These are phyloP conservation scores for Drosophila sproati DNA, from an alignment of 1,140 invertebrate genomes.

Conservation along the genomic window DNA sequence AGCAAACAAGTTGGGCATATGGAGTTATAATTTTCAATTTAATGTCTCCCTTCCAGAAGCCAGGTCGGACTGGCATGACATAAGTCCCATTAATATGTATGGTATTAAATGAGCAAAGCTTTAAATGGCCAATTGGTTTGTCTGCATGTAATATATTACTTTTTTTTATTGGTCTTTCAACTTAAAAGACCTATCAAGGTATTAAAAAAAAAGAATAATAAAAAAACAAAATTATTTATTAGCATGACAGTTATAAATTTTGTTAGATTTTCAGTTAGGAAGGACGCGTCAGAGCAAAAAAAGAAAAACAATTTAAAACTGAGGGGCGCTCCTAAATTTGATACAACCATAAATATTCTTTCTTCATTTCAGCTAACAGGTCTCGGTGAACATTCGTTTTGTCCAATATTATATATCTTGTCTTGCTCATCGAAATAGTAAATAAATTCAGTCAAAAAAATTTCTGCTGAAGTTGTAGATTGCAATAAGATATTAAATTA, in stretches of 20 bases:
- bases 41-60: neutral
- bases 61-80: neutral
- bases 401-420: too few species aligned
- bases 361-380: neutral
- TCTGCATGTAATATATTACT: constrained; percentile 2
- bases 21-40: neutral
- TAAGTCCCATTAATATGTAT: constrained; percentile 2
- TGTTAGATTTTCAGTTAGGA: neutral
- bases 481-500: too few species aligned
- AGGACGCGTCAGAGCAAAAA: neutral
- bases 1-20: neutral
- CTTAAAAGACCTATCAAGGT: constrained; percentile 4
- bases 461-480: too few species aligned
- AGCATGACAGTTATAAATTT: neutral
- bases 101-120: constrained; percentile 4
- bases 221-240: constrained; percentile 11
- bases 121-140: constrained; percentile 8
- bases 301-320: constrained; percentile 1
- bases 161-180: neutral
- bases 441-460: too few species aligned
- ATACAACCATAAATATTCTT: neutral
- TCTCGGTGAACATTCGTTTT: too few species aligned
- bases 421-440: too few species aligned
- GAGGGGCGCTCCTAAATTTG: neutral
- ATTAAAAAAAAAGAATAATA: neutral